Evolutionary conservation across 2,113 vertebrate species (phyloP).

Genomic region (Hirundichthys speculiger): DNA sequence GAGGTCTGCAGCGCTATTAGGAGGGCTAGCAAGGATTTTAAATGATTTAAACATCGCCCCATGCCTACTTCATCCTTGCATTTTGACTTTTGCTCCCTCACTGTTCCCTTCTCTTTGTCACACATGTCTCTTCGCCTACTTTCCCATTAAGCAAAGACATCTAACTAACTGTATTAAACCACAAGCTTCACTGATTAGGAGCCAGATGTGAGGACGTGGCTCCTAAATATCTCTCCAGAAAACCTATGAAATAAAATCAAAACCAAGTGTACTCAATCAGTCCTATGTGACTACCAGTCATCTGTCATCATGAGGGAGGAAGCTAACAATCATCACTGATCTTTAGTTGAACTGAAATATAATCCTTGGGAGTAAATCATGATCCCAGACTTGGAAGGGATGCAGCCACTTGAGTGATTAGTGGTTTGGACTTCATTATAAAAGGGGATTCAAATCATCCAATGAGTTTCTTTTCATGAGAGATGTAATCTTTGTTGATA

Average conservation of each 20-base stretch:
- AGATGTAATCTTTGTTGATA: conserved; percentile 57
- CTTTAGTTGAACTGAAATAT: conserved; percentile 54
- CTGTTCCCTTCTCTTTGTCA: background rate
- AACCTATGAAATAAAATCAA: conserved; percentile 54
- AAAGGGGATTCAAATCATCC: conserved; percentile 30
- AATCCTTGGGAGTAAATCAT: conserved; percentile 47
- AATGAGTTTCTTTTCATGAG: conserved; percentile 50
- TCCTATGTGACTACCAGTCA: conserved; percentile 41
- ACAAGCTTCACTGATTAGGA: conserved; percentile 47
- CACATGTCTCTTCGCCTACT: conserved; percentile 13
- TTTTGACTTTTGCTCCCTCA: conserved; percentile 13
- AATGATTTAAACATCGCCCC: conserved; percentile 16
- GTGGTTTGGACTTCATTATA: conserved; percentile 56
- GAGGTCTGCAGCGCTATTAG: conserved; percentile 28
- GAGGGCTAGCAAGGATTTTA: conserved; percentile 9
- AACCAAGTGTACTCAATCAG: conserved; percentile 53
- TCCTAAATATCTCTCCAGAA: conserved; percentile 51
- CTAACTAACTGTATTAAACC: conserved; percentile 56
- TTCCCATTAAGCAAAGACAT: conserved; percentile 48
- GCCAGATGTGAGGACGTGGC: conserved; percentile 58
- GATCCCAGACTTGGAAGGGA: conserved; percentile 29
- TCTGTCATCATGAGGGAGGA: conserved; percentile 53
- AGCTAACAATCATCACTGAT: conserved; percentile 58
- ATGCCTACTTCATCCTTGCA: conserved; percentile 1
- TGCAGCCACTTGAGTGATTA: conserved; percentile 39